A percentile compares a stretch with the other conserved stretches of the same genome.
These are phyloP conservation scores for Lateolabrax maculatus DNA, from an alignment of 2,797 vertebrate genomes.

Conservation along the genomic window DNA sequence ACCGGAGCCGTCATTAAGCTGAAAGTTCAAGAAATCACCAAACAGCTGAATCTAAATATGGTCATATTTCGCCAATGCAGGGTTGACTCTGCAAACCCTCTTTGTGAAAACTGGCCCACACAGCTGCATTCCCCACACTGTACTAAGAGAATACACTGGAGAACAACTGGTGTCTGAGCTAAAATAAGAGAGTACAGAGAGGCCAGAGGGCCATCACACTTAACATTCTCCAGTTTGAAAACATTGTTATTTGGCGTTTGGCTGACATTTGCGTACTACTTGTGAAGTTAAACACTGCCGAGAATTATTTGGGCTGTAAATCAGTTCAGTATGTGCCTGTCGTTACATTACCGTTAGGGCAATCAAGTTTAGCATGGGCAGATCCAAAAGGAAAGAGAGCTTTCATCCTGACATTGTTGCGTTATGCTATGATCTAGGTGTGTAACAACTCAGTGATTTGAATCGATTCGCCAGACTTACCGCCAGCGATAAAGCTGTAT, in stretches of 20 bases:
- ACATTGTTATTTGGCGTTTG: neutral
- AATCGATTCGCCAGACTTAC: slow-evolving; percentile 28
- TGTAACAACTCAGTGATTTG: slow-evolving; percentile 36
- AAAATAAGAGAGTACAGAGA: neutral
- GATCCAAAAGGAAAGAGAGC: slow-evolving; percentile 37
- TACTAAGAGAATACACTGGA: too few species aligned
- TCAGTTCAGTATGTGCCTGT: neutral
- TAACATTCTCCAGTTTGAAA: neutral
- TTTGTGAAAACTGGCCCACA: too few species aligned
- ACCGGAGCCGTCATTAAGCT: neutral
- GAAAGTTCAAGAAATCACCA: neutral
- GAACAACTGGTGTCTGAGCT: neutral
- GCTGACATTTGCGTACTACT: neutral
- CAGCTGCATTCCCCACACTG: too few species aligned
- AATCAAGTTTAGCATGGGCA: slow-evolving; percentile 15
- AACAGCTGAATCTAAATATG: neutral
- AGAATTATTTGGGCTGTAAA: neutral
- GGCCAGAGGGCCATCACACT: neutral
- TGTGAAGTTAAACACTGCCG: neutral
- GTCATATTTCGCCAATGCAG: neutral
- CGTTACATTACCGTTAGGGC: neutral
- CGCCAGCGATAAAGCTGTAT: slow-evolving; percentile 35
- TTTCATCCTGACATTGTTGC: slow-evolving; percentile 31
- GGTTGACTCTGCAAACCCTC: neutral
- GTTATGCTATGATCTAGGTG: slow-evolving; percentile 12